Conservation (phyloP, 2,888 invertebrate species). For the Oscheius myriophilus region DNA sequence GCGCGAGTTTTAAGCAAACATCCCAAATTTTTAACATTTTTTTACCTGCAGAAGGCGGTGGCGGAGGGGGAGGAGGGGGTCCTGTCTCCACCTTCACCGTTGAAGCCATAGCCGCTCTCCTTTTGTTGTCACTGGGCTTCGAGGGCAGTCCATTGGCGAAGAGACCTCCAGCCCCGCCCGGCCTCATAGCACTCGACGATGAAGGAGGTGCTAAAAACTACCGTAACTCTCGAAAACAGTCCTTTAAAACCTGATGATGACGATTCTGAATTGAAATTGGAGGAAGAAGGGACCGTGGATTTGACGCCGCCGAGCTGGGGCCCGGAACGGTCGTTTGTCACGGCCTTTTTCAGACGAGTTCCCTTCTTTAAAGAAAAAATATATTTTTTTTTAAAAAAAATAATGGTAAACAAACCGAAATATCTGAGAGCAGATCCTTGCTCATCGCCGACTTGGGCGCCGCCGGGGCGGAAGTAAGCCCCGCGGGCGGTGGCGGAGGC, state of each 20-base stretch:
- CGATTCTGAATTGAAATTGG: background rate
- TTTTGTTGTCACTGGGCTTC: conserved; percentile 66
- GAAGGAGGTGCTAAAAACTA: conserved; percentile 3
- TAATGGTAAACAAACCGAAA: conserved; percentile 34
- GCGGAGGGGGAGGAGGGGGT: conserved; percentile 33
- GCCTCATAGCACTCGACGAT: conserved; percentile 28
- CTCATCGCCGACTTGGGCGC: conserved; percentile 33
- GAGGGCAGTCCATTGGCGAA: conserved; percentile 65
- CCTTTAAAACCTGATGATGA: conserved; percentile 4
- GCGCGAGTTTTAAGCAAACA: too few relatives aligned
- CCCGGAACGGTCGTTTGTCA: conserved; percentile 10
- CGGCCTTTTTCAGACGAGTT: conserved; percentile 16
- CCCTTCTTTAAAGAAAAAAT: conserved; percentile 11
- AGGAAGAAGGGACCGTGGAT: background rate
- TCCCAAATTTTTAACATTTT: background rate
- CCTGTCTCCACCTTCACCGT: conserved; percentile 5
- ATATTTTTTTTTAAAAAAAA: background rate
- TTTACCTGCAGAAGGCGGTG: conserved; percentile 32
- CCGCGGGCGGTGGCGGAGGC: conserved; percentile 45
- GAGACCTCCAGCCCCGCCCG: conserved; percentile 57
- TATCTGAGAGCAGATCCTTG: conserved; percentile 51
- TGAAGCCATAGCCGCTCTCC: conserved; percentile 14
- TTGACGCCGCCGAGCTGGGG: background rate
- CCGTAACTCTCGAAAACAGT: background rate
- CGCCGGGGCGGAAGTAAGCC: conserved; percentile 29